Evolutionary conservation across 1,140 invertebrate species (phyloP).

Genomic region (Capitella teleta): DNA sequence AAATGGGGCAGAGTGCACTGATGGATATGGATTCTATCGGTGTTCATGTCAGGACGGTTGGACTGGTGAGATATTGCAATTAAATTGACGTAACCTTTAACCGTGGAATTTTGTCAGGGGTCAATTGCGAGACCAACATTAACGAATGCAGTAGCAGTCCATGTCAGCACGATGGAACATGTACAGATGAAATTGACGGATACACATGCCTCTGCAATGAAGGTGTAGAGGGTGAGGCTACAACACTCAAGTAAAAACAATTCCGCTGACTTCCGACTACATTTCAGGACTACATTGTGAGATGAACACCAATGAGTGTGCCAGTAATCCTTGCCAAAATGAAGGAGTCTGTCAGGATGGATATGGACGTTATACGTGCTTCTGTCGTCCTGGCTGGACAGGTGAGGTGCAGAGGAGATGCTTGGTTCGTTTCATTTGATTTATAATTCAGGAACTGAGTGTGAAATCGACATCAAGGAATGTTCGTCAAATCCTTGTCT

Average conservation of each 20-base stretch:
- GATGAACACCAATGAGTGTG: conserved; percentile 64
- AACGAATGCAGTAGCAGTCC: neutral
- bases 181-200: conserved; percentile 2
- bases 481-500: conserved; percentile 16
- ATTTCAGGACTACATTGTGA: conserved; percentile 52
- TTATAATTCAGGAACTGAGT: conserved; percentile 42
- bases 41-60: too few relatives aligned
- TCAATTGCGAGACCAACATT: conserved; percentile 53
- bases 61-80: too few relatives aligned
- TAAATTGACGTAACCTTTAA: conserved; percentile 63
- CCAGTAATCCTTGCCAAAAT: conserved; percentile 15
- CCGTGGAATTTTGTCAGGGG: conserved; percentile 68
- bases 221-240: too few relatives aligned
- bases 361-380: too few relatives aligned
- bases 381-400: too few relatives aligned
- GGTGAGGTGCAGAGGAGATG: too few relatives aligned
- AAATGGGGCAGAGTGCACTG: too few relatives aligned
- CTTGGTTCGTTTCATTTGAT: too few relatives aligned
- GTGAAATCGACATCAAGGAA: conserved; percentile 78
- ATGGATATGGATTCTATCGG: too few relatives aligned
- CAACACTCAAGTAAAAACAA: too few relatives aligned
- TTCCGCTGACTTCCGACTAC: too few relatives aligned
- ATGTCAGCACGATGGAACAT: conserved; percentile 3
- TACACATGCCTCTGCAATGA: conserved; percentile 15
- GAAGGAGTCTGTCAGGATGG: conserved; percentile 68